A percentile compares a stretch with the other conserved stretches of the same genome.
These are phyloP conservation scores for Clunio marinus DNA, from an alignment of 2,888 invertebrate genomes.

Conservation along the genomic window DNA sequence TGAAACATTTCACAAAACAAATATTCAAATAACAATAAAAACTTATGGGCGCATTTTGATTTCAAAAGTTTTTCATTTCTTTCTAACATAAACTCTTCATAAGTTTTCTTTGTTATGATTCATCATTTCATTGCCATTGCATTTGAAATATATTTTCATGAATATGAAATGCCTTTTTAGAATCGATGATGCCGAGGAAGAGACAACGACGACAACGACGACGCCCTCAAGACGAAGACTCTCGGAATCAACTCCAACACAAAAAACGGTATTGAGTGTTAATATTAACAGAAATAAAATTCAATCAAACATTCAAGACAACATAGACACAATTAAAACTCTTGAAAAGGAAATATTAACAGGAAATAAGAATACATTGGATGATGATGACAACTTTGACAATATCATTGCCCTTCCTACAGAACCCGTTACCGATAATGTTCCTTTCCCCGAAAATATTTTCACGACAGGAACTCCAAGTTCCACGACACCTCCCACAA, in stretches of 20 bases:
- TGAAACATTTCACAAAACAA: not conserved
- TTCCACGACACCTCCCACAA: conserved; percentile 6
- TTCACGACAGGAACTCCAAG: conserved; percentile 36
- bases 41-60: too few species aligned
- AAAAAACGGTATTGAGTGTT: conserved; percentile 40
- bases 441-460: conserved; percentile 39
- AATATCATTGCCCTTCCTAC: conserved; percentile 21
- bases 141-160: too few species aligned
- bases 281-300: conserved; percentile 39
- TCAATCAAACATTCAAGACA: conserved; percentile 10
- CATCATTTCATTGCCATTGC: too few species aligned
- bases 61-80: too few species aligned
- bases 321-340: conserved; percentile 31
- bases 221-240: conserved; percentile 14
- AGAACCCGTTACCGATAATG: conserved; percentile 39
- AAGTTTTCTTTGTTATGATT: too few species aligned
- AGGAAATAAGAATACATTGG: conserved; percentile 29
- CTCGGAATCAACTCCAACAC: conserved; percentile 33
- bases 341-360: conserved; percentile 30
- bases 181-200: too few species aligned
- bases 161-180: too few species aligned
- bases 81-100: too few species aligned
- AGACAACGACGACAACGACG: conserved; percentile 26
- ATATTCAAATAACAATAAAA: not conserved
- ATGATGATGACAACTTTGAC: conserved; percentile 5